Evolutionary conservation across 1,140 invertebrate species (phyloP).

Genomic region (Oryctes rhinoceros): DNA sequence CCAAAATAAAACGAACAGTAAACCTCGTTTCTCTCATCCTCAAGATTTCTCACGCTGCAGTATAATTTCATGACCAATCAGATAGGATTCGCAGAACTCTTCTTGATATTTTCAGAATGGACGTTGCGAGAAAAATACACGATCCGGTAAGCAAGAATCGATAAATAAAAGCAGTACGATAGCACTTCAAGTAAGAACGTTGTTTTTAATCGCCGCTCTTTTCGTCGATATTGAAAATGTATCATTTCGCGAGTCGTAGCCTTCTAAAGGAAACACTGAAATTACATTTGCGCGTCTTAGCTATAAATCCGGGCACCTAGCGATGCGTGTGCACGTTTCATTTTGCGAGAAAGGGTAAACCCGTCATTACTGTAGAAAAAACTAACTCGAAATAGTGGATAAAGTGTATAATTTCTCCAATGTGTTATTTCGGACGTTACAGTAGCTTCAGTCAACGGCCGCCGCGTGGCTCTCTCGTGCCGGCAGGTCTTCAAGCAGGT

Average conservation of each 20-base stretch:
- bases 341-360: slow-evolving; percentile 39
- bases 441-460: slow-evolving; percentile 40
- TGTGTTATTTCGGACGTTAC: slow-evolving; percentile 38
- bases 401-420: slow-evolving; percentile 40
- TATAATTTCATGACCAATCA: too few species aligned
- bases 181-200: neutral
- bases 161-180: neutral
- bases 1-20: too few species aligned
- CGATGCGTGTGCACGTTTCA: slow-evolving; percentile 16
- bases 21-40: too few species aligned
- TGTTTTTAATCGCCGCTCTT: neutral
- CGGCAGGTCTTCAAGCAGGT: slow-evolving; percentile 32
- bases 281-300: neutral
- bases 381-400: slow-evolving; percentile 38
- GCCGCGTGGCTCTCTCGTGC: slow-evolving; percentile 40
- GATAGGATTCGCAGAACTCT: too few species aligned
- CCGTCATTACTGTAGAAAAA: slow-evolving; percentile 36
- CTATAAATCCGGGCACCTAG: neutral
- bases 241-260: neutral
- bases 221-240: neutral
- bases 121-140: too few species aligned
- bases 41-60: too few species aligned
- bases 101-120: neutral
- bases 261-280: neutral
- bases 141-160: neutral